Evolutionary conservation across 2,113 vertebrate species (phyloP), one percentile per base, ranked within the genome.

Genomic region (Lethenteron reissneri): DNA sequence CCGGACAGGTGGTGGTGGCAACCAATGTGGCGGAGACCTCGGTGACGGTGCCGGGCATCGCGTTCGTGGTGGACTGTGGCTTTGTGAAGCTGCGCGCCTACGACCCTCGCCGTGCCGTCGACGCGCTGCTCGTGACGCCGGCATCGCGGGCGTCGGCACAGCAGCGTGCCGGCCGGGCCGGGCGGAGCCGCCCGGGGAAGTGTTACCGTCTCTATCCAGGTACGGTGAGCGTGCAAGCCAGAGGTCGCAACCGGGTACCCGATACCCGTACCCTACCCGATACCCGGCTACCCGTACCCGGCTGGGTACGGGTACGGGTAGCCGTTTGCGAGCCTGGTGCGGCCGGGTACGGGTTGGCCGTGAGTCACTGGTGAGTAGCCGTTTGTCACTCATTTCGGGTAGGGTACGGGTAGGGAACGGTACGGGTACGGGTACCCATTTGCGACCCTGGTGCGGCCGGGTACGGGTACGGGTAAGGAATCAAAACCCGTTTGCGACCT

Each of bases 11-110:
- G 76, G 85, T 97, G 14, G 89, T 97, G 3, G 92, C 92, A 56
- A 97, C 94, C n/a, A 99, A 99, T 73, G 84, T 99, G 21, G 94
- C 94, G 0, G 94, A 99, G 82, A 92, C 94, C 2, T 99, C 94
- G 73, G 88, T 99, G 76, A 99, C 94, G 0, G 87, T 99, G 41
- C 90, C 87, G 0, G 89, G 94, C 2, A 75, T 99, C 0, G 77
- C 86, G 0, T 97, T 88, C 1, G 90, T 99, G 69, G 90, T 99
- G 1, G 92, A 96, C 77, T 99, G 92, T 71, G 92, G 92, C 2
- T 99, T 99, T 56, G 85, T 97, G 74, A 99, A 99, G 77, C 83
- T 99, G 71, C 82, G 89, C 1, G 92, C 90, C 71, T 99, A 99
- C 74, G 95, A 97, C 75, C 90, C 94, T 9, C 79, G 75, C 72